Conservation (phyloP, 2,888 invertebrate genomes). For the Lycia hirtaria region DNA sequence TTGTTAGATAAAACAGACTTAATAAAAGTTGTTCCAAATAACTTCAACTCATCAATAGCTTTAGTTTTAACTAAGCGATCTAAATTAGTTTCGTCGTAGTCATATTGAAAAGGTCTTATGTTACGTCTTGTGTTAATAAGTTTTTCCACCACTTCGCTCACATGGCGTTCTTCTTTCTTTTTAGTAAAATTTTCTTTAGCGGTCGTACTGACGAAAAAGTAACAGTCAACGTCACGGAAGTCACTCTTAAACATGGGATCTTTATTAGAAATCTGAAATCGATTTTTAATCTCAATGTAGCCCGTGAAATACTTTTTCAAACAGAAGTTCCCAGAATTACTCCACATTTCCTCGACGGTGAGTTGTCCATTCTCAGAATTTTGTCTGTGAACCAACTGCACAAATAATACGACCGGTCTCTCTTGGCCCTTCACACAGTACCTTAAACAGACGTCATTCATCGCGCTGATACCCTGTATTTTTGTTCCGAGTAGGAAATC, state of each 20-base stretch:
- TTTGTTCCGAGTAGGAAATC: constrained; percentile 52
- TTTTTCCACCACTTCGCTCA: constrained; percentile 40
- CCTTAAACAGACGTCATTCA: constrained; percentile 54
- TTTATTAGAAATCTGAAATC: constrained; percentile 39
- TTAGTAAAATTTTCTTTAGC: constrained; percentile 44
- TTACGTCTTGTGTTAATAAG: constrained; percentile 42
- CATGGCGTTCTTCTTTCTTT: constrained; percentile 31
- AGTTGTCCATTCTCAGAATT: constrained; percentile 47
- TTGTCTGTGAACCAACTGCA: constrained; percentile 55
- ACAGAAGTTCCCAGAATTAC: constrained; percentile 43
- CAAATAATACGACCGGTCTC: constrained; percentile 45
- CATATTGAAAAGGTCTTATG: constrained; percentile 45
- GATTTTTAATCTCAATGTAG: constrained; percentile 49
- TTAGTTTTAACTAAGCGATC: constrained; percentile 42
- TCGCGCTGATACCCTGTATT: constrained; percentile 51
- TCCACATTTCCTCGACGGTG: constrained; percentile 44
- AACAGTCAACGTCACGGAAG: constrained; percentile 45
- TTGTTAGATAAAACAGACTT: too few relatives aligned
- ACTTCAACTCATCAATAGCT: constrained; percentile 44
- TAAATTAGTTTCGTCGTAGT: constrained; percentile 42
- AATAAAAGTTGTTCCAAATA: constrained; percentile 46
- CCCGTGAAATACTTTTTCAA: constrained; percentile 52
- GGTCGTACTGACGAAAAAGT: constrained; percentile 52
- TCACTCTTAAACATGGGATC: constrained; percentile 49
- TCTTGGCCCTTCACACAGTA: constrained; percentile 37